phyloP scores from a whole-genome alignment of 2,113 vertebrate species.

The Lates calcarifer region DNA sequence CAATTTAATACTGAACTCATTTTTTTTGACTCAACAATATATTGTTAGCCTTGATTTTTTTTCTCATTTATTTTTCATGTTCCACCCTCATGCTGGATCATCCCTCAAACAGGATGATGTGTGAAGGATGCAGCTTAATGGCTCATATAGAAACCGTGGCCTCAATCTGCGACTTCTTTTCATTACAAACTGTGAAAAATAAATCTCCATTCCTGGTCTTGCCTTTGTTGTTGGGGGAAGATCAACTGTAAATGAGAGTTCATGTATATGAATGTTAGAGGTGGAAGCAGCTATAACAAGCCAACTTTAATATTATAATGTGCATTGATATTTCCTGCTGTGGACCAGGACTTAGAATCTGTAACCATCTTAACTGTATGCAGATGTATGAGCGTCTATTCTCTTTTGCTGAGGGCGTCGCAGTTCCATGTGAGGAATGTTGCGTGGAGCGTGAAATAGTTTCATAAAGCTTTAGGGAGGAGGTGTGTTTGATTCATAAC shows the following conservation, averaged over 20 bases:
- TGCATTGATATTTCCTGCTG: neutral
- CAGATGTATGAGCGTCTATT: slow-evolving; percentile 35
- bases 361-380: slow-evolving; percentile 24
- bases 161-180: slow-evolving; percentile 70
- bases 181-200: slow-evolving; percentile 40
- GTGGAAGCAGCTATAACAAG: slow-evolving; percentile 8
- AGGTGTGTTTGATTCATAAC: slow-evolving; percentile 73
- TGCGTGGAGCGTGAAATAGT: slow-evolving; percentile 75
- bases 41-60: slow-evolving; percentile 40
- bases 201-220: slow-evolving; percentile 53
- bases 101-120: slow-evolving; percentile 75
- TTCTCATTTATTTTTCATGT: slow-evolving; percentile 54
- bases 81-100: slow-evolving; percentile 49
- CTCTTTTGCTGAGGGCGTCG: slow-evolving; percentile 35
- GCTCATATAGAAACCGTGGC: slow-evolving; percentile 50
- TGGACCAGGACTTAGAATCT: slow-evolving; percentile 25
- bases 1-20: slow-evolving; percentile 18
- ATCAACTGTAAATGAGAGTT: neutral
- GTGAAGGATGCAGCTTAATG: slow-evolving; percentile 73
- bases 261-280: neutral
- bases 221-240: slow-evolving; percentile 7
- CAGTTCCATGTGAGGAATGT: slow-evolving; percentile 60
- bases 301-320: neutral
- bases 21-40: slow-evolving; percentile 24
- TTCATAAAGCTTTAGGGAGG: slow-evolving; percentile 71